These are phyloP conservation scores for Ditula angustiorana DNA, from an alignment of 2,888 invertebrate species.

Conservation along the genomic window DNA sequence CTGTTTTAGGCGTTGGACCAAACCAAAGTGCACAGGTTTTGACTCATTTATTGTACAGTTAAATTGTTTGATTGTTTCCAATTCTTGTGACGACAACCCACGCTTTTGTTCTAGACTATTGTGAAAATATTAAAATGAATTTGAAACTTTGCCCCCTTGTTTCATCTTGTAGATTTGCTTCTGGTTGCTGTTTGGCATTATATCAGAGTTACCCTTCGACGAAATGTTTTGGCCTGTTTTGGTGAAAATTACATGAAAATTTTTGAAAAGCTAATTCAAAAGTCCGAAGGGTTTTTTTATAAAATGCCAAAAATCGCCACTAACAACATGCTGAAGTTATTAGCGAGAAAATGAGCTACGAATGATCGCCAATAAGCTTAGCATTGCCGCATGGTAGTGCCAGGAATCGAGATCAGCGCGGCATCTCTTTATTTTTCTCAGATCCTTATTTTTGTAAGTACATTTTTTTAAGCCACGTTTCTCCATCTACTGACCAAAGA, in stretches of 20 bases:
- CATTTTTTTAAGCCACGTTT: constrained; percentile 57
- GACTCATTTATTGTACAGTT: constrained; percentile 40
- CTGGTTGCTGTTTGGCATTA: constrained; percentile 41
- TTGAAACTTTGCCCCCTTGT: constrained; percentile 79
- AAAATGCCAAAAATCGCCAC: background rate
- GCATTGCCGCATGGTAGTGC: background rate
- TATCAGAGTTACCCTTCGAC: background rate
- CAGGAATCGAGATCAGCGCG: constrained; percentile 24
- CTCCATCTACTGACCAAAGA: constrained; percentile 71
- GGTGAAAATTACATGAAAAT: too few species aligned
- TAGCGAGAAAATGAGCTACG: background rate
- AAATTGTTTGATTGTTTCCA: constrained; percentile 50
- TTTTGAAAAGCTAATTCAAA: too few species aligned
- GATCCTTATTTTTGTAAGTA: constrained; percentile 61
- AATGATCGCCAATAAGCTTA: background rate
- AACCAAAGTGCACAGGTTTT: constrained; percentile 29
- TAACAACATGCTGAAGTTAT: background rate
- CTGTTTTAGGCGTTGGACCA: constrained; percentile 16
- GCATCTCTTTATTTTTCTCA: constrained; percentile 49
- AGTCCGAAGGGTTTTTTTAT: background rate
- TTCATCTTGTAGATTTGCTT: constrained; percentile 66
- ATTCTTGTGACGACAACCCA: constrained; percentile 66
- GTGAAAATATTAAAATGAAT: constrained; percentile 84
- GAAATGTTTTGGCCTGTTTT: constrained; percentile 2
- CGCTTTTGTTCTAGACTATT: constrained; percentile 79